phyloP scores from a whole-genome alignment of 2,888 invertebrate species.

The Apotomis betuletana region DNA sequence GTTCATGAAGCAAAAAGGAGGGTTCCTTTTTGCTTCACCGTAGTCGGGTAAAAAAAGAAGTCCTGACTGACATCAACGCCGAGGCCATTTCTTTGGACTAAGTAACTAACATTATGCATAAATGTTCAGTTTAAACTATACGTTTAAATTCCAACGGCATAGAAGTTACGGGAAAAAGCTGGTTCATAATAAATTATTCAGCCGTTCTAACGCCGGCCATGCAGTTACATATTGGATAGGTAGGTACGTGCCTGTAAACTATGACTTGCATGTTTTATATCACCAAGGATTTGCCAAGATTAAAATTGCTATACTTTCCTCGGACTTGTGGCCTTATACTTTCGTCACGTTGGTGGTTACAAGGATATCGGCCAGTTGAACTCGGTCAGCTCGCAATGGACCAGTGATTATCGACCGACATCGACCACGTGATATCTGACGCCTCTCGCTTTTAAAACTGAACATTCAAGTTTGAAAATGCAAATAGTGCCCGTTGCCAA shows the following conservation, averaged over 20 bases:
- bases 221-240: too few relatives aligned
- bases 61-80: too few relatives aligned
- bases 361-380: constrained; percentile 39
- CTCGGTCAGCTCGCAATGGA: constrained; percentile 35
- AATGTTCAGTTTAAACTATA: too few relatives aligned
- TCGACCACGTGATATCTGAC: constrained; percentile 21
- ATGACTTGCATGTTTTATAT: constrained; percentile 6
- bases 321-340: constrained; percentile 18
- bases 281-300: constrained; percentile 7
- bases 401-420: constrained; percentile 39
- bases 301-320: background rate
- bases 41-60: too few relatives aligned
- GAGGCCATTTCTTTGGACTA: too few relatives aligned
- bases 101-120: too few relatives aligned
- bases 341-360: constrained; percentile 35
- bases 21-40: too few relatives aligned
- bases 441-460: constrained; percentile 27
- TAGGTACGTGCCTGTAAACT: background rate
- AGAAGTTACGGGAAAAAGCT: too few relatives aligned
- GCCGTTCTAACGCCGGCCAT: too few relatives aligned
- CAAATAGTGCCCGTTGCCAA: constrained; percentile 13
- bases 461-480: constrained; percentile 30
- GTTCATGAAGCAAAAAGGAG: too few relatives aligned
- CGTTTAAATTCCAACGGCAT: too few relatives aligned
- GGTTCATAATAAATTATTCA: too few relatives aligned